Base-by-base conservation (phyloP, 2,113 vertebrate species). In the Notothenia coriiceps region DNA sequence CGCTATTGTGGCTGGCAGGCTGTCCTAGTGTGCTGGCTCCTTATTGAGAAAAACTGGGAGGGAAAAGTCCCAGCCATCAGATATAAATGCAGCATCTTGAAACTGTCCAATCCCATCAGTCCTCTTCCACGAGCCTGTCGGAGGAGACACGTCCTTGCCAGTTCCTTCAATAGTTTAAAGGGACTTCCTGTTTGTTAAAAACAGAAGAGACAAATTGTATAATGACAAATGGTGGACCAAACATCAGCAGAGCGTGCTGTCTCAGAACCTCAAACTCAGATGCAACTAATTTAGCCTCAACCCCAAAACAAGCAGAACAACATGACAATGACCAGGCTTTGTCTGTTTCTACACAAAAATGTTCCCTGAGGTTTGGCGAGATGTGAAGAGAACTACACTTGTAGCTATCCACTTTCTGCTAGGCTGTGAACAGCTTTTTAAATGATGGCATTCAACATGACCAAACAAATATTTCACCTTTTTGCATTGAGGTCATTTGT, bases 131-230 rank as follows among this genome's bases (percentile, higher is more conserved):
- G 74, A 79, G 77, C 66, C 77, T 87, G 84, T 77, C 76, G 63
- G 83, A 86, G 75, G 80, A 88, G 82, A 91, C 80, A 77, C 47
- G 49, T 80, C 77, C 25, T 59, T 82, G 86, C 91, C 88, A 86
- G 77, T 81, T 86, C 78, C 72, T 90, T 57, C 22, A 10, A 89
- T 84, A 75, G 74, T 80, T 93, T 91, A 78, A 68, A 85, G 82
- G 76, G 81, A 94, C 93, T 94, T 94, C 92, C 93, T 94, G 92
- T 93, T 90, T 93, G 88, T 87, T 69, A 83, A 78, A 89, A 92
- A 88, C 79, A 91, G 88, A 69, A 84, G 87, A 22, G 83, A 94
- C 91, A 92, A 91, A 94, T 93, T 93, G 89, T 79, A 92, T 93
- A 94, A 93, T 94, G 89, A 92, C 85, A 91, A 92, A 90, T 91